A percentile compares a stretch with the other conserved stretches of the same genome.
Evolutionary conservation across 2,113 vertebrate genomes (phyloP).

Genomic region (Pelusios castaneus): DNA sequence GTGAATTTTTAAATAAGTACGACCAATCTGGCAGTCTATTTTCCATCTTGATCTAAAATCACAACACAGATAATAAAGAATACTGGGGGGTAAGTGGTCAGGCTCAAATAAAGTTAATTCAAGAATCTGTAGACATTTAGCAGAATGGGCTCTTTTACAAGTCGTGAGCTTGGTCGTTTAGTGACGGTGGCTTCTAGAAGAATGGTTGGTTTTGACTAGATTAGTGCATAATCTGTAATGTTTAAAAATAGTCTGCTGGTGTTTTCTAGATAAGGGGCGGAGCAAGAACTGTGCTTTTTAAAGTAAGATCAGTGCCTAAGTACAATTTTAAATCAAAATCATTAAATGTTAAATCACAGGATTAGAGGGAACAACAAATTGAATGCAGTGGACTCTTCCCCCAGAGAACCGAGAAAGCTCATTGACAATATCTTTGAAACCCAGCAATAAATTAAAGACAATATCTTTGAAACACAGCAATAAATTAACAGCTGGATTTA

Average conservation of each 20-base stretch:
- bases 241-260: neutral
- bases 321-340: neutral
- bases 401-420: neutral
- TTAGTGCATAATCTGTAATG: neutral
- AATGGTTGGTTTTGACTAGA: neutral
- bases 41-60: neutral
- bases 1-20: neutral
- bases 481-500: neutral
- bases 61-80: neutral
- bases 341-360: too few species aligned
- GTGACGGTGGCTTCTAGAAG: neutral
- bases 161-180: too few species aligned
- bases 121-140: neutral
- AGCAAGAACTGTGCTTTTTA: neutral
- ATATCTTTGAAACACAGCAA: neutral
- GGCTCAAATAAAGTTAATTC: neutral
- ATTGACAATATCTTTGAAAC: neutral
- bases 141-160: neutral
- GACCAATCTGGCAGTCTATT: neutral
- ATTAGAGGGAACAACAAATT: neutral
- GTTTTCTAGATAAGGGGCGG: neutral
- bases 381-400: neutral
- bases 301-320: neutral
- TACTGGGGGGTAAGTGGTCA: neutral
- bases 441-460: neutral